phyloP scores from a whole-genome alignment of 2,797 vertebrate genomes.

The Salmo trutta region DNA sequence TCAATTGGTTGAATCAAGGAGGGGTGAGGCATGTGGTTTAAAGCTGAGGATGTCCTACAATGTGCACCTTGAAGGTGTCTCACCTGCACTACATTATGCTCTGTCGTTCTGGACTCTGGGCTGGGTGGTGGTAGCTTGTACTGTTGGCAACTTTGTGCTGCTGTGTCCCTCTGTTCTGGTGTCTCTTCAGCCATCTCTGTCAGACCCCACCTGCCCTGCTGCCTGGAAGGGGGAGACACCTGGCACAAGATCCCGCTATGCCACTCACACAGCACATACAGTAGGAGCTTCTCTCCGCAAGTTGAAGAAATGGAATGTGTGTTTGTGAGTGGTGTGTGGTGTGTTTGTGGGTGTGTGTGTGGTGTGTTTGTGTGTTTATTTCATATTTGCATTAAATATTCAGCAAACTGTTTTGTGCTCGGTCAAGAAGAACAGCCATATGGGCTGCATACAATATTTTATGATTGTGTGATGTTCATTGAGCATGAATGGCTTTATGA shows the following conservation, averaged over 20 bases:
- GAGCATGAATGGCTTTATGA: neutral
- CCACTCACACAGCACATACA: slow-evolving; percentile 18
- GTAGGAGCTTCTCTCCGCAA: neutral
- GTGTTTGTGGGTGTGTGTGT: too few relatives aligned
- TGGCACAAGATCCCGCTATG: slow-evolving; percentile 42
- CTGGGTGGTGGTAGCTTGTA: slow-evolving; percentile 52
- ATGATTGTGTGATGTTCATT: neutral
- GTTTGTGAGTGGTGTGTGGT: too few relatives aligned
- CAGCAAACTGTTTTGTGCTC: neutral
- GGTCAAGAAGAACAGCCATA: neutral
- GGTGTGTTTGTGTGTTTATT: neutral
- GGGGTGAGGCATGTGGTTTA: slow-evolving; percentile 2
- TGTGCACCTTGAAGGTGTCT: slow-evolving; percentile 4
- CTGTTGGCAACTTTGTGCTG: slow-evolving; percentile 64
- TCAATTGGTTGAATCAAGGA: neutral
- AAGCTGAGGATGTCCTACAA: neutral
- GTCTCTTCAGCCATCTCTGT: slow-evolving; percentile 58
- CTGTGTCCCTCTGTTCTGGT: slow-evolving; percentile 50
- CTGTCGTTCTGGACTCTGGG: slow-evolving; percentile 65
- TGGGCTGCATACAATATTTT: neutral
- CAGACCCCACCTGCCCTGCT: slow-evolving; percentile 63
- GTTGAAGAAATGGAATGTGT: neutral
- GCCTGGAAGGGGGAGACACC: slow-evolving; percentile 30
- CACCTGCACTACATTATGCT: slow-evolving; percentile 67
- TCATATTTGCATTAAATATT: neutral